Percentiles rank a stretch among this genome's conserved stretches.
Conservation (phyloP, 2,888 invertebrate species). For the Metellina segmentata region DNA sequence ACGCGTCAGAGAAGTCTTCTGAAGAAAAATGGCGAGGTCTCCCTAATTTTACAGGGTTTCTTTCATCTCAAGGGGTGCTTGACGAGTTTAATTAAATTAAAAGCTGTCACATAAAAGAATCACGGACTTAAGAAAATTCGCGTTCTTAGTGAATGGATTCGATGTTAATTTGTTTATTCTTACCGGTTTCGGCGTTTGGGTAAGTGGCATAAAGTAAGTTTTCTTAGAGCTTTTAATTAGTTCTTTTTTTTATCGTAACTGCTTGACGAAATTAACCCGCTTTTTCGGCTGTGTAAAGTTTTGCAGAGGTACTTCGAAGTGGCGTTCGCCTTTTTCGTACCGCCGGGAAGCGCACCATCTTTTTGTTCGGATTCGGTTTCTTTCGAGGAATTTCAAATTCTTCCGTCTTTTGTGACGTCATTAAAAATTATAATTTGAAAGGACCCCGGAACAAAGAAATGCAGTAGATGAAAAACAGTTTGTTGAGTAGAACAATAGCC, state of each 20-base stretch:
- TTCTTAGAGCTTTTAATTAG: not conserved
- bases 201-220: not conserved
- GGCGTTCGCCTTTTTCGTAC: not conserved
- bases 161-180: constrained; percentile 1
- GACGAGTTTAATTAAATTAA: constrained; percentile 3
- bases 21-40: constrained; percentile 11
- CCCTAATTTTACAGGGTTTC: constrained; percentile 17
- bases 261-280: not conserved
- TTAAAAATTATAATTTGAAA: not conserved
- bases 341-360: not conserved
- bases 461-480: not conserved
- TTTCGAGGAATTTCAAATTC: not conserved
- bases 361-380: not conserved
- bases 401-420: not conserved
- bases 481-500: not conserved
- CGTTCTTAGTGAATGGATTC: not conserved
- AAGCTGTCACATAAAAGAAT: not conserved
- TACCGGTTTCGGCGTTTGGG: not conserved
- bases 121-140: not conserved
- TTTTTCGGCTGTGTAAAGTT: not conserved
- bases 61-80: constrained; percentile 36
- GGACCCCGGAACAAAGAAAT: not conserved
- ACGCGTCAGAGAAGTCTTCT: constrained; percentile 29
- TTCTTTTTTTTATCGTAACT: not conserved
- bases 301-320: not conserved